Conservation (phyloP, 2,888 invertebrate species). For the Phortica okadai region DNA sequence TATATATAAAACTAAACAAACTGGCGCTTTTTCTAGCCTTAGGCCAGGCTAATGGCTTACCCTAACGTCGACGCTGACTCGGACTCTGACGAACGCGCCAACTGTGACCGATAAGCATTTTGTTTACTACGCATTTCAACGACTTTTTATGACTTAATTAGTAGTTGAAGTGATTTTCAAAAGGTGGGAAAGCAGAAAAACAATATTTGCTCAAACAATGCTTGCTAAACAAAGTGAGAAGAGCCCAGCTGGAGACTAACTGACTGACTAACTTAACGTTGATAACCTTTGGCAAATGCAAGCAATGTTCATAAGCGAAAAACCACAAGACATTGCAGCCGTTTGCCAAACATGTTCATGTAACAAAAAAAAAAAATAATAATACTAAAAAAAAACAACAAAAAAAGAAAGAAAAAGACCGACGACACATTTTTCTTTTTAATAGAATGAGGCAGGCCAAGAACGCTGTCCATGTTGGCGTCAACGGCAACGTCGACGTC, state of each 20-base stretch:
- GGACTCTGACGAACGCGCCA: not conserved
- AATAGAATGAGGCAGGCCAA: not conserved
- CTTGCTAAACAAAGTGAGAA: not conserved
- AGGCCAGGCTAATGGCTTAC: not conserved
- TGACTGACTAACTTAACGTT: no score
- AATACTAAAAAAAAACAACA: no score
- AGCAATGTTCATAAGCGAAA: no score
- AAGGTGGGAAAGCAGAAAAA: not conserved
- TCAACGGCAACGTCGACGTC: not conserved
- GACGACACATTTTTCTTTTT: not conserved
- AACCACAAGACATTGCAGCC: no score
- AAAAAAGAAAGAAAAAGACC: no score
- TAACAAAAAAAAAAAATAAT: no score
- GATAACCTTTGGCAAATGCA: no score
- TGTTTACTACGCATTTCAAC: conserved; percentile 1
- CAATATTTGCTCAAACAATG: not conserved
- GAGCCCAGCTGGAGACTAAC: not conserved
- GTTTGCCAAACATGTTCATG: no score
- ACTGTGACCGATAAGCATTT: not conserved
- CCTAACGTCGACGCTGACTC: not conserved
- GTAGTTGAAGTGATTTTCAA: not conserved
- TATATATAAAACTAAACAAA: not conserved
- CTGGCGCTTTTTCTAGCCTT: not conserved
- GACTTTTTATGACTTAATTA: conserved; percentile 16
- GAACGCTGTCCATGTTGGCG: no score